phyloP scores from a whole-genome alignment of 2,888 invertebrate genomes.

The Agrotis ipsilon region DNA sequence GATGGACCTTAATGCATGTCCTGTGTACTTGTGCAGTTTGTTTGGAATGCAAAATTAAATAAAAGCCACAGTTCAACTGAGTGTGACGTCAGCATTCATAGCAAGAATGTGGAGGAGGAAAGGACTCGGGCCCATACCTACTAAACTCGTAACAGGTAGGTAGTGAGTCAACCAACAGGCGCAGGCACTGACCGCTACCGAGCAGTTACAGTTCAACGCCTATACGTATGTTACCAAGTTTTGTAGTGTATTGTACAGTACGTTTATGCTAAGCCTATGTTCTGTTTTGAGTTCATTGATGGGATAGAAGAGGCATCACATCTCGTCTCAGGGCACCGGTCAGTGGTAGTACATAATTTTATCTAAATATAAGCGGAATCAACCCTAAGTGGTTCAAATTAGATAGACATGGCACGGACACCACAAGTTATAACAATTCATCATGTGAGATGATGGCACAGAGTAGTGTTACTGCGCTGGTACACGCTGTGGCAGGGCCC shows the following conservation, averaged over 20 bases:
- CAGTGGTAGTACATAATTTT: too few relatives aligned
- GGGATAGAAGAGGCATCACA: neutral
- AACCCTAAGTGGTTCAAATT: neutral
- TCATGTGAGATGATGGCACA: neutral
- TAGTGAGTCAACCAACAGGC: conserved; percentile 24
- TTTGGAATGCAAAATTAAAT: neutral
- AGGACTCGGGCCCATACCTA: neutral
- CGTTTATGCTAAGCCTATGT: neutral
- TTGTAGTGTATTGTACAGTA: neutral
- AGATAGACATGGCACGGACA: too few relatives aligned
- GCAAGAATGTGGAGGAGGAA: conserved; percentile 13
- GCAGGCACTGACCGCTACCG: conserved; percentile 8
- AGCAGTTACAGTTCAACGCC: neutral
- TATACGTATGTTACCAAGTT: neutral
- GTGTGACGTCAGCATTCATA: conserved; percentile 8
- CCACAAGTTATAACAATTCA: neutral
- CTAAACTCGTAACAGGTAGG: conserved; percentile 23
- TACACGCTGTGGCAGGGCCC: neutral
- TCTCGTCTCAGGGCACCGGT: neutral
- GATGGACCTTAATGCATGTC: neutral
- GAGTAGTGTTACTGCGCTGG: conserved; percentile 7
- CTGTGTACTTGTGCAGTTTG: neutral
- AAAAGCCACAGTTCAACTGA: neutral
- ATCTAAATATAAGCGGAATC: too few relatives aligned
- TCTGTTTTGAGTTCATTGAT: neutral